Base-by-base conservation (phyloP, 2,113 vertebrate species). In the Heliornis fulica region DNA sequence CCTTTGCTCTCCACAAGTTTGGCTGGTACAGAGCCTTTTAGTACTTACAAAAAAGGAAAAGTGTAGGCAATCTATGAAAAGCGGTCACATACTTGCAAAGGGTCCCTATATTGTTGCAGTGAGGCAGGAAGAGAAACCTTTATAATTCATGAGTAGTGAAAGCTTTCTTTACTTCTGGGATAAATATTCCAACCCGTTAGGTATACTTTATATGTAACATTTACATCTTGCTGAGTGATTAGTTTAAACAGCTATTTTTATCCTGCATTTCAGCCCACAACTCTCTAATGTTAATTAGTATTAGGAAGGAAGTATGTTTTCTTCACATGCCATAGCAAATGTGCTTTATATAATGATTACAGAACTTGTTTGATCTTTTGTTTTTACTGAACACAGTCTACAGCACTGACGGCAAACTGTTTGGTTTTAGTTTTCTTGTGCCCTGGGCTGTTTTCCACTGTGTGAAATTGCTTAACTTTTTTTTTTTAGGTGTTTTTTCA, bases 381-480 rank as follows among this genome's bases (percentile, higher is more conserved):
- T 97, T 96, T 95, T 96, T 97, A 96, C 96, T 89, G 93, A 96
- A 91, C 89, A 91, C 74, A 96, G 95, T 97, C 97, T 85, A 43
- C 38, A 93, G 93, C 93, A 95, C 97, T 95, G 90, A 79, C 20
- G 89, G 97, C 96, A 97, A 97, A 94, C 84, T 96, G 92, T 94
- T 97, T 94, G 93, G 95, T 96, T 97, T 97, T 87, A 97, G 95
- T 98, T 97, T 96, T 88, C 97, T 95, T 93, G 94, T 96, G 96
- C 98, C 98, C 97, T 80, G 75, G 95, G 97, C 93, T 97, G 96
- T 98, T 97, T 97, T 96, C 92, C 93, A 97, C 96, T 56, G 84
- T 97, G 96, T 97, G 94, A 96, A 97, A 97, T 98, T 95, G 96
- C 96, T 97, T 95, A 97, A 98, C 95, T 95, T 95, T 92, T 93